A percentile compares a stretch with the other conserved stretches of the same genome.
phyloP scores from a whole-genome alignment of 2,113 vertebrate species.

The Hymenochirus boettgeri region DNA sequence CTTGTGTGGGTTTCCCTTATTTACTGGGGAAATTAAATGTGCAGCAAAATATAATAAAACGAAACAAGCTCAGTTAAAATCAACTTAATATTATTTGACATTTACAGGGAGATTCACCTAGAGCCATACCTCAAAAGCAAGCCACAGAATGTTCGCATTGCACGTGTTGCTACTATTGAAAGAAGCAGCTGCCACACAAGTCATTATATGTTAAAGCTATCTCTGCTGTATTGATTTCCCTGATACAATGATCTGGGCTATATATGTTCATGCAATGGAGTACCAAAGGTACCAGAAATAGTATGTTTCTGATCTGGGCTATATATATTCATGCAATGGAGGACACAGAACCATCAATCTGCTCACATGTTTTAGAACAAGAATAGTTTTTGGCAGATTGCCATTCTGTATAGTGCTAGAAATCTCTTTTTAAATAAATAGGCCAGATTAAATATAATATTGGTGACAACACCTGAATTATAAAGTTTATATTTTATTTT shows the following conservation, averaged over 20 bases:
- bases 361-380: background rate
- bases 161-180: background rate
- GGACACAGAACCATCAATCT: background rate
- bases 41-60: too few species aligned
- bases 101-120: too few species aligned
- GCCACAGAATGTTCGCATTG: background rate
- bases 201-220: slow-evolving; percentile 19
- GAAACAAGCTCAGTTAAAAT: too few species aligned
- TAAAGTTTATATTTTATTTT: too few species aligned
- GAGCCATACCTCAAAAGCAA: background rate
- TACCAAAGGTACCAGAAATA: too few species aligned
- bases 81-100: too few species aligned
- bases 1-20: too few species aligned
- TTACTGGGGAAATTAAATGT: too few species aligned
- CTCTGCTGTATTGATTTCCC: background rate
- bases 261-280: background rate
- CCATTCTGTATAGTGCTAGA: slow-evolving; percentile 1
- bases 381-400: slow-evolving; percentile 10
- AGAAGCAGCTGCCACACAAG: slow-evolving; percentile 7
- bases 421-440: slow-evolving; percentile 15
- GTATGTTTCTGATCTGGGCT: background rate
- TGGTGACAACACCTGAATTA: too few species aligned
- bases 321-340: background rate
- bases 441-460: too few species aligned
- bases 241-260: slow-evolving; percentile 3